Conservation (phyloP, 2,888 invertebrate genomes). For the Sepiola atlantica region DNA sequence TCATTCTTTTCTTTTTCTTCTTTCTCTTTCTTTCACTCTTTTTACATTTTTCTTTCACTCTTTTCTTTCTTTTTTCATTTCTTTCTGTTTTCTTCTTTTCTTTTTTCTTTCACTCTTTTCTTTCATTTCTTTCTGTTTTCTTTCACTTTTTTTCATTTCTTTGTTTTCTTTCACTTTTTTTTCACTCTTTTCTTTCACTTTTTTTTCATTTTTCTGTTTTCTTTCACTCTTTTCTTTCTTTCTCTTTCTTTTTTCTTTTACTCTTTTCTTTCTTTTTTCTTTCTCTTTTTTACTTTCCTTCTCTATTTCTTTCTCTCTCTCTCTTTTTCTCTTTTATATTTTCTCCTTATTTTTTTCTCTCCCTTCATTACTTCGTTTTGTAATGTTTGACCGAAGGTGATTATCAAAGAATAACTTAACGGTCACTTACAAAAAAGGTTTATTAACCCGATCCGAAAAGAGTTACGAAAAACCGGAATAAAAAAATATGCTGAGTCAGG, state of each 20-base stretch:
- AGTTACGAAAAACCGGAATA: too few relatives aligned
- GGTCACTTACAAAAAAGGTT: too few relatives aligned
- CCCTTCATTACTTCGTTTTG: background rate
- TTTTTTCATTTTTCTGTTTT: background rate
- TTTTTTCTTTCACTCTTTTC: background rate
- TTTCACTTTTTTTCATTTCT: background rate
- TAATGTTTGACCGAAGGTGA: background rate
- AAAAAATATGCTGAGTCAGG: too few relatives aligned
- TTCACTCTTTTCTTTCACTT: background rate
- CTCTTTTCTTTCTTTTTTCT: background rate
- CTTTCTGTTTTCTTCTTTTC: background rate
- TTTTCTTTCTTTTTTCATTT: too few relatives aligned
- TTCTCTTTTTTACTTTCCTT: background rate
- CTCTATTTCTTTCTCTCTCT: too few relatives aligned
- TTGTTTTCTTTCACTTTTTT: background rate
- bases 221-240: background rate
- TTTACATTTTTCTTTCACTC: too few relatives aligned
- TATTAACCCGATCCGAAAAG: too few relatives aligned
- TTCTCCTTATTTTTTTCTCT: background rate
- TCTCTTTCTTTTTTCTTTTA: background rate
- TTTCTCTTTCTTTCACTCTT: too few relatives aligned
- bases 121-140: background rate
- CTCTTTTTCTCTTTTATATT: too few relatives aligned
- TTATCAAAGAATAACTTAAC: too few relatives aligned
- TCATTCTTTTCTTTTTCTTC: background rate